Evolutionary conservation across 2,113 vertebrate species (phyloP), one percentile per base, ranked within the genome.

Genomic region (Notothenia coriiceps): DNA sequence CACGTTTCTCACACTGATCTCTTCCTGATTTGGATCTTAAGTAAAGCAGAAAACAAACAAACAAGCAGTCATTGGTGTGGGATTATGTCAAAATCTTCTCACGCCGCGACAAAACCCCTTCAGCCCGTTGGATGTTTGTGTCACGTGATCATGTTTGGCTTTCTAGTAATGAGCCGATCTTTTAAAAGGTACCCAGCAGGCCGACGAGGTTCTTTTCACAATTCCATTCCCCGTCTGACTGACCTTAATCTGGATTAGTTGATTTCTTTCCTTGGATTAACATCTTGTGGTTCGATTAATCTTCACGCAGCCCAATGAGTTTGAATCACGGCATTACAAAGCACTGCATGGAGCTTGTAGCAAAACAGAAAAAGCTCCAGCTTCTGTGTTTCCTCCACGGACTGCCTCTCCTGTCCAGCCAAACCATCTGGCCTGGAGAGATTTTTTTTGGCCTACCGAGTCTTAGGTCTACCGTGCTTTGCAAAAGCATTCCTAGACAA

Each of bases 201-300:
- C 77, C 59, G 12, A 51, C 74, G 62, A 71, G 6, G 82, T 44
- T 90, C 68, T 54, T 87, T 77, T 75, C 80, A 91, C 82, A 79
- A 84, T 71, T 69, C 80, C 79, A 63, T 86, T 87, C 86, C 81
- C 86, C 64, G 90, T 90, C 91, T 89, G 89, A 43, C 71, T 78
- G 85, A 84, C 84, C 87, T 86, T 93, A 93, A 94, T 94, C 91
- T 94, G 92, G 92, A 93, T 94, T 90, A 93, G 90, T 91, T 87
- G 90, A 86, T 88, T 92, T 92, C 89, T 76, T 89, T 88, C 81
- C 77, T 68, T 62, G 86, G 90, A 93, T 93, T 93, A 93, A 89
- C 86, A 89, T 70, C 63, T 79, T 52, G 80, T 49, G 84, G 80
- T 90, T 91, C 85, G 92, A 91, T 90, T 84, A 83, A 91, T 91